Evolutionary conservation across 2,888 invertebrate species (phyloP), one percentile per base, ranked within the genome.

Genomic region (Kryphioiulus occultus): DNA sequence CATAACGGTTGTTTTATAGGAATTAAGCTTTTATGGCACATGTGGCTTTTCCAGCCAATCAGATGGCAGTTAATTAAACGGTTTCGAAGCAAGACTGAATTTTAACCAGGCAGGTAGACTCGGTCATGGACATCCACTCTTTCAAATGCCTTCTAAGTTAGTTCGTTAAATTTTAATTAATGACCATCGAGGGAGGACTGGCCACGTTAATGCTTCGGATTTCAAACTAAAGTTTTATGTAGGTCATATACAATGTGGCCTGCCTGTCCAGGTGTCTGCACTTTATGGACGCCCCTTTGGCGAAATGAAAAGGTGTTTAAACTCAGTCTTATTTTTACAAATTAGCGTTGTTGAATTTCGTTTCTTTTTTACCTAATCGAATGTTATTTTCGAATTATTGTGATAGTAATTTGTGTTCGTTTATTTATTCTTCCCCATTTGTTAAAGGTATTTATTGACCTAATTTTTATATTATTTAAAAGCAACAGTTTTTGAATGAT

Each of bases 141-240:
- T 68, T 68, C 26, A 68, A 68, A 68, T 26, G 26, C 9, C 26
- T 68, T 26, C 26, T 68, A 26, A 68, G 68, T 68, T 68, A n/a
- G 68, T 68, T 68, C 10, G 68, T 68, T 68, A 68, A 68, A 68
- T 68, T 68, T 68, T 68, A 68, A 68, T 68, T 68, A 68, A 68
- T 68, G 30, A 68, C 68, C 68, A 68, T 68, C 10, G 30, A 68
- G 68, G 68, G 68, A 68, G 26, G 68, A 68, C 68, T 15, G 26
- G 26, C 26, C 26, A 26, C 30, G n/a, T 26, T 26, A 59, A 59
- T 22, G 47, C 47, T 47, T 47, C 19, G 59, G 59, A 22, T 59
- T 59, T 59, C 59, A n/a, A 59, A 22, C 59, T 68, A n/a, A n/a
- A 26, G 10, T 68, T 68, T 10, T 68, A 68, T 26, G 15, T 68